phyloP scores from a whole-genome alignment of 2,113 vertebrate genomes.

The Hucho hucho region DNA sequence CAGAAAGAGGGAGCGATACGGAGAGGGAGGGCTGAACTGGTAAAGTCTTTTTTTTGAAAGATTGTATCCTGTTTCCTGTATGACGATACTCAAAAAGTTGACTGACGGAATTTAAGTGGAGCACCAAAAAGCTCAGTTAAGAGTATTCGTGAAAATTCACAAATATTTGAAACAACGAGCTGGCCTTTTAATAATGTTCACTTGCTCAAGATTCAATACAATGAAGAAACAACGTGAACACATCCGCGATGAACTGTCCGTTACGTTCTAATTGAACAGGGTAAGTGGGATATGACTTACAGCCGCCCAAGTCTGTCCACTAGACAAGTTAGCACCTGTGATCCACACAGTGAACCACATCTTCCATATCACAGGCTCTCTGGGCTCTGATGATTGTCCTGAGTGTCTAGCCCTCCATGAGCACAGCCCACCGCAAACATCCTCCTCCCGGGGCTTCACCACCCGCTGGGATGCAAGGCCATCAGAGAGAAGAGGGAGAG shows the following conservation, averaged over 20 bases:
- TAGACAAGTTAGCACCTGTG: background rate
- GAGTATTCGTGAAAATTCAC: background rate
- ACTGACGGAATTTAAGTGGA: background rate
- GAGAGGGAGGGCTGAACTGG: no score
- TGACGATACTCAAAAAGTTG: background rate
- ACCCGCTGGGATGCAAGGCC: background rate
- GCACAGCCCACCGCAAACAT: background rate
- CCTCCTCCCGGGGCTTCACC: background rate
- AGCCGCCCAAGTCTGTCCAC: background rate
- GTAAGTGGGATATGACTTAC: background rate
- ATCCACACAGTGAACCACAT: conserved; percentile 54
- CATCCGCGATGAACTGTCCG: background rate
- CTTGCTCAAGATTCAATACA: background rate
- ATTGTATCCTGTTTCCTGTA: background rate
- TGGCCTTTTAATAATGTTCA: background rate
- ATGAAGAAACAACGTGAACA: background rate
- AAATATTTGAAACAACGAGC: background rate
- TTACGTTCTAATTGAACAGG: background rate
- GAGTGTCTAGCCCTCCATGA: background rate
- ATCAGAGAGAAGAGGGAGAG: background rate
- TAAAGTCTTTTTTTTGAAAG: background rate
- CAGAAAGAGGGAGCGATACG: no score
- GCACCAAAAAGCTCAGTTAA: background rate
- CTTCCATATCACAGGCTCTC: conserved; percentile 63
- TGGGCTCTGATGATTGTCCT: background rate